These are phyloP conservation scores for Coracopsis vasa DNA, from an alignment of 2,113 vertebrate species.

Conservation along the genomic window DNA sequence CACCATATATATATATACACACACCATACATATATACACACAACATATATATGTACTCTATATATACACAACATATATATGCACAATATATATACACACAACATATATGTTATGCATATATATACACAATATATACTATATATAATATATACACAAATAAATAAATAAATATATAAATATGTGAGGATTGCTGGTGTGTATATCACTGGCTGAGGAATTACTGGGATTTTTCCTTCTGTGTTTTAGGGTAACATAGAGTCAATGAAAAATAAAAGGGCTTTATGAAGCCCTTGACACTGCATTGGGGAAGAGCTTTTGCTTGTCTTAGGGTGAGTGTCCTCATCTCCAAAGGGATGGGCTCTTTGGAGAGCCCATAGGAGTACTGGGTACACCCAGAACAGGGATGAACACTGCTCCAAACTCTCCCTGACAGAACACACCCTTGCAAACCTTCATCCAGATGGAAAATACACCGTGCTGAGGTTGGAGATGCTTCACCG, in stretches of 20 bases:
- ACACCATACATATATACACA: fast-evolving
- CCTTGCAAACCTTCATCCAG: neutral
- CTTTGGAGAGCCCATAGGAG: neutral
- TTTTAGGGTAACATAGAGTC: neutral
- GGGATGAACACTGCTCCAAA: fast-evolving
- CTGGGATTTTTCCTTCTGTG: neutral
- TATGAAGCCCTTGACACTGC: neutral
- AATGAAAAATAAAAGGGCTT: neutral
- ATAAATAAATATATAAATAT: neutral
- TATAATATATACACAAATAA: neutral
- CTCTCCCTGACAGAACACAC: neutral
- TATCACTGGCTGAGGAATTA: neutral
- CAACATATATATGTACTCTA: fast-evolving
- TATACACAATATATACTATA: fast-evolving
- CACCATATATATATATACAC: fast-evolving
- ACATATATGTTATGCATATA: neutral
- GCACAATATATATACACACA: neutral
- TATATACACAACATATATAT: fast-evolving
- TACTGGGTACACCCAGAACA: fast-evolving
- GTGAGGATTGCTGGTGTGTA: neutral
- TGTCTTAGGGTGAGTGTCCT: neutral
- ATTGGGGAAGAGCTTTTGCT: neutral
- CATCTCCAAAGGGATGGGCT: neutral
- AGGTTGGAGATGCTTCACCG: neutral
- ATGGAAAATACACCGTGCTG: neutral